Base-by-base conservation (phyloP, 2,888 invertebrate genomes). In the Chydorus sphaericus region DNA sequence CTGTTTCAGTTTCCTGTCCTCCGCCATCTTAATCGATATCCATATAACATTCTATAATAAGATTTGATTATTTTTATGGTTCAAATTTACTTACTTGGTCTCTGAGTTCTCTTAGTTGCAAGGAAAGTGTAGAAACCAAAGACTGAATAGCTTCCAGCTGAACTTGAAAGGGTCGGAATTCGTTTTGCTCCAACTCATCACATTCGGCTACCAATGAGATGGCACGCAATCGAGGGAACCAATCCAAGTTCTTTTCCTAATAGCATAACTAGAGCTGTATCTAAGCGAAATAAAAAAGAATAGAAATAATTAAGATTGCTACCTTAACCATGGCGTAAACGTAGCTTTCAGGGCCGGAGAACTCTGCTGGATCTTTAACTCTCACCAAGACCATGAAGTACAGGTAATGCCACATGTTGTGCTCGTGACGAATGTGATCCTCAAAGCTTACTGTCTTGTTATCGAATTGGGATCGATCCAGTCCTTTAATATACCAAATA, bases 391-490 rank as follows among this genome's bases (percentile, higher is more conserved):
- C 96, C 71, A 97, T 94, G 72, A 98, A 98, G 77, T 92, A 97
- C 57, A 98, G 77, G 70, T 97, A 98, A 73, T 98, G 96, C 97
- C 97, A 99, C 91, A 98, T 96, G 70, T 98, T 97, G 73, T 99
- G 98, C 69, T 99, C 97, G 67, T 83, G 83, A 70, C 89, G 87
- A 58, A 90, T 88, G 73, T 99, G 98, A 68, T 97, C 94, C 71
- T 99, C 98, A 74, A 98, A 98, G 56, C 91, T 93, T 37, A 87
- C 86, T 1, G 82, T 83, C 67, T 85, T 85, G 73, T 96, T 96
- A 75, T 96, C 94, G 71, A 96, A 96, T 31, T 90, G 88, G 58
- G 88, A 86, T 66, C 92, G 79, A 72, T 91, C 90, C 66, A 92
- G 75, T 54, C 86, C 85, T 85, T 67, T 54, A 67, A n/a, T n/a